Conservation (phyloP, 1,140 invertebrate species). For the Rhopalosiphum maidis region DNA sequence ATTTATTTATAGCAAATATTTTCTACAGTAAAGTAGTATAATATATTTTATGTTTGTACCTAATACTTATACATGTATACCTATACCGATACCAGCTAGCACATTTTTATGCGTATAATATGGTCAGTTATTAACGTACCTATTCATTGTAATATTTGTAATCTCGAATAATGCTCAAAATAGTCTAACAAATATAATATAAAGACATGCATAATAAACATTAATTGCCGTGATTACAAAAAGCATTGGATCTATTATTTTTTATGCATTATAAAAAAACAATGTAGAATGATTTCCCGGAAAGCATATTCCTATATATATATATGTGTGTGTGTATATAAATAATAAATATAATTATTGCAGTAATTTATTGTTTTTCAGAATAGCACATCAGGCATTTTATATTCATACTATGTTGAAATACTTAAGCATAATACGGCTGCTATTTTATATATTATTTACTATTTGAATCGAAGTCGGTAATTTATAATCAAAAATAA, state of each 20-base stretch:
- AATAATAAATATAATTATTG: background rate
- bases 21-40: too few species aligned
- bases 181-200: background rate
- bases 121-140: background rate
- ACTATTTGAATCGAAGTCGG: too few species aligned
- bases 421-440: background rate
- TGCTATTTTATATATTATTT: too few species aligned
- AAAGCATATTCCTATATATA: background rate
- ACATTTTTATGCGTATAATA: background rate
- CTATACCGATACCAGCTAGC: background rate
- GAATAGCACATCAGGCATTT: background rate
- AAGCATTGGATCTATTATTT: background rate
- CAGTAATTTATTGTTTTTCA: background rate
- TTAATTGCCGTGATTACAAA: background rate
- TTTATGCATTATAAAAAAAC: background rate
- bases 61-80: too few species aligned
- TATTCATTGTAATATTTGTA: background rate
- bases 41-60: too few species aligned
- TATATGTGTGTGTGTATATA: too few species aligned
- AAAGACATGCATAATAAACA: background rate
- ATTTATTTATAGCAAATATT: too few species aligned
- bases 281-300: background rate
- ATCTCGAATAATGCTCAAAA: background rate
- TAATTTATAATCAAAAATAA: too few species aligned
- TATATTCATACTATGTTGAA: background rate